phyloP scores from a whole-genome alignment of 2,888 invertebrate species.

The Cephus rjabovi region DNA sequence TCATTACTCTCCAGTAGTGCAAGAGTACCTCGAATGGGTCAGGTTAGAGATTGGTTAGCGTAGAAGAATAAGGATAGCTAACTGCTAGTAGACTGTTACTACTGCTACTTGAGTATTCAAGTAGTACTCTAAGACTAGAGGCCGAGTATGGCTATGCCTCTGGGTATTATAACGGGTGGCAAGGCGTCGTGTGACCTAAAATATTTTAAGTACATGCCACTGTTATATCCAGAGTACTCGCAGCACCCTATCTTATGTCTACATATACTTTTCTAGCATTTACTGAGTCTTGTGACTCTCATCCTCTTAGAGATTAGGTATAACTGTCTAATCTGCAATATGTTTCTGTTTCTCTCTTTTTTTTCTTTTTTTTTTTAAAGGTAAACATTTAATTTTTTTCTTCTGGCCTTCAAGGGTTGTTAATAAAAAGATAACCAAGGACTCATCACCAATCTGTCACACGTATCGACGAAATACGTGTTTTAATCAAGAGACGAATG shows the following conservation, averaged over 20 bases:
- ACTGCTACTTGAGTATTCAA: conserved; percentile 22
- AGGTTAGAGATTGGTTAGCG: neutral
- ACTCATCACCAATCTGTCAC: neutral
- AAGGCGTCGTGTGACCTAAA: conserved; percentile 47
- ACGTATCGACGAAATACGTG: conserved; percentile 34
- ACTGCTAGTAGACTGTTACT: conserved; percentile 1
- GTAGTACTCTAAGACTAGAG: conserved; percentile 17
- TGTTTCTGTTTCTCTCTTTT: neutral
- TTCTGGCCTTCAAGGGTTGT: neutral
- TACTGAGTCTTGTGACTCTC: neutral
- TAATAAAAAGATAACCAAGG: neutral
- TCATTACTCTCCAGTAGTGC: neutral
- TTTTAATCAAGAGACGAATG: conserved; percentile 32
- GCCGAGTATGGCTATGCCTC: neutral
- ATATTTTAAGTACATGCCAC: conserved; percentile 44
- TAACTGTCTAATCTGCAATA: neutral
- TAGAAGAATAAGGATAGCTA: neutral
- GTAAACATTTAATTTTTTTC: conserved; percentile 8
- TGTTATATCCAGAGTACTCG: conserved; percentile 31
- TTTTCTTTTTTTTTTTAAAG: neutral
- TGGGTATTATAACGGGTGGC: conserved; percentile 32
- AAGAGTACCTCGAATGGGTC: neutral
- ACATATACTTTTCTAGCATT: neutral
- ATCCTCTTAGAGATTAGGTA: neutral
- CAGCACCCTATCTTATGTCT: conserved; percentile 2